Conservation (phyloP, 2,797 vertebrate species). For the Nasua narica region DNA sequence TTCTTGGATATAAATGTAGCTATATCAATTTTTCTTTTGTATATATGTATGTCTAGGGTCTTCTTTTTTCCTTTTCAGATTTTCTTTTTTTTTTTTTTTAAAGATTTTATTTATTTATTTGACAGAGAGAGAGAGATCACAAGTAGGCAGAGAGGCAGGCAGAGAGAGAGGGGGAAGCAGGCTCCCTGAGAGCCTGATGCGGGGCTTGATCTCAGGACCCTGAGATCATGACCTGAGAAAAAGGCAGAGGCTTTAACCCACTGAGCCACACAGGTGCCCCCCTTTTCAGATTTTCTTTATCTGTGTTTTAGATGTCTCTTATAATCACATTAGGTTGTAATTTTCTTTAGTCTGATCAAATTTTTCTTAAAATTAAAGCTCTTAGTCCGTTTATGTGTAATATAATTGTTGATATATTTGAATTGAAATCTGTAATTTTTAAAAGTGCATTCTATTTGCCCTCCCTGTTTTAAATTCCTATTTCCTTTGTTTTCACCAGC, state of each 20-base stretch:
- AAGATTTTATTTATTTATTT: no score
- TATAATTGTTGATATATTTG: neutral
- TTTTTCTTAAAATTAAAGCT: constrained; percentile 21
- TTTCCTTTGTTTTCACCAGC: neutral
- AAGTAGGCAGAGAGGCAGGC: no score
- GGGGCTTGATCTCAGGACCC: no score
- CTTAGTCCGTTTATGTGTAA: neutral
- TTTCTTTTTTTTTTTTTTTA: no score
- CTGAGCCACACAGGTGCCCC: no score
- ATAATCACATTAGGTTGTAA: neutral
- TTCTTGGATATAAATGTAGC: neutral
- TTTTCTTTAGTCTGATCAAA: neutral
- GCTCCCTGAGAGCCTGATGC: no score
- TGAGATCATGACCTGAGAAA: no score
- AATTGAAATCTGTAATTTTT: constrained; percentile 11
- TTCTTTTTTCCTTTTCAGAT: neutral
- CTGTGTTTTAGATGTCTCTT: neutral
- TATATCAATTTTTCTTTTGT: neutral
- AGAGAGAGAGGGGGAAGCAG: no score
- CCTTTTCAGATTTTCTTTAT: neutral
- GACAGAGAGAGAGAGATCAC: no score
- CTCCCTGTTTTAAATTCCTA: neutral
- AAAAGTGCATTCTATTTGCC: neutral
- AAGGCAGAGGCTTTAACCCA: no score
- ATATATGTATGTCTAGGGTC: neutral